phyloP scores from a whole-genome alignment of 2,888 invertebrate genomes.

The Noctua pronuba region DNA sequence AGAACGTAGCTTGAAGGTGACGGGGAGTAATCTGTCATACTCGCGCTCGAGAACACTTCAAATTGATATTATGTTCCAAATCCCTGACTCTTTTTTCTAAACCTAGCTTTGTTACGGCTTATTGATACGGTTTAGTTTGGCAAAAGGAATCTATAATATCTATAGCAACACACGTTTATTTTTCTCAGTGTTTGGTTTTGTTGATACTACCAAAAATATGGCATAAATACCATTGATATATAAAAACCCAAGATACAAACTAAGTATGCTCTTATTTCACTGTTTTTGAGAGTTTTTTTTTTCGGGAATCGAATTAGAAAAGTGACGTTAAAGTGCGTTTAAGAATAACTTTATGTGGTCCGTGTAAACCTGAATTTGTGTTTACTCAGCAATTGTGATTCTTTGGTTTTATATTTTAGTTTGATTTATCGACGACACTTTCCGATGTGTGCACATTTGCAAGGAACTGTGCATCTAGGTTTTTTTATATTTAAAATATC shows the following conservation, averaged over 20 bases:
- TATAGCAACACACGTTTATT: neutral
- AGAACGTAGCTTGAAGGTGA: slow-evolving; percentile 35
- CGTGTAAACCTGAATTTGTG: neutral
- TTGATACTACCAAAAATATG: neutral
- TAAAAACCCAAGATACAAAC: neutral
- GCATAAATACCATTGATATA: neutral
- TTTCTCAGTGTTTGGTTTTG: neutral
- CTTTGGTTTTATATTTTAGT: neutral
- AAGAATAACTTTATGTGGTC: too few species aligned
- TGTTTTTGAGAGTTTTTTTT: neutral
- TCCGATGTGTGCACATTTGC: neutral
- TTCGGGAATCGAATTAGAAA: neutral
- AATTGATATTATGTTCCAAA: slow-evolving; percentile 45
- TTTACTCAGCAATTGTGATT: too few species aligned
- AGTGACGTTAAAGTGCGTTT: too few species aligned
- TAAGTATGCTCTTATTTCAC: neutral
- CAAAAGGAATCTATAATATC: neutral
- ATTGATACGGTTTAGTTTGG: neutral
- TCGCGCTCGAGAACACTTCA: slow-evolving; percentile 24
- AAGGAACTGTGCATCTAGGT: neutral
- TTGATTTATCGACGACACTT: neutral
- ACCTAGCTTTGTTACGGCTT: slow-evolving; percentile 5
- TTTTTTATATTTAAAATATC: neutral
- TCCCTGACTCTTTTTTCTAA: slow-evolving; percentile 15
- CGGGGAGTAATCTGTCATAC: slow-evolving; percentile 42